Evolutionary conservation across 2,888 invertebrate genomes (phyloP), one percentile per base, ranked within the genome.

Genomic region (Pollenia labialis): DNA sequence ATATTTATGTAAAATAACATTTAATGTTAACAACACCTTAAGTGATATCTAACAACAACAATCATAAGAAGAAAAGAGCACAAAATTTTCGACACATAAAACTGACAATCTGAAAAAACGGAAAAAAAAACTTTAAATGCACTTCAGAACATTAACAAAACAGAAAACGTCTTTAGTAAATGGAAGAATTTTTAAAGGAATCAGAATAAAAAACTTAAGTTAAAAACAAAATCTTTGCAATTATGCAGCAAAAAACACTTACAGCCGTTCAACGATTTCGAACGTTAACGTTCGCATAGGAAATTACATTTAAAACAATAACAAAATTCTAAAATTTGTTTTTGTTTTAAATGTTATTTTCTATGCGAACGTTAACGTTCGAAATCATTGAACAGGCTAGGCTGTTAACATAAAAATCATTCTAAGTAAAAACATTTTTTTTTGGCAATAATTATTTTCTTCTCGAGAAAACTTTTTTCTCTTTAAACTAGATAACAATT

Each of bases 1-100:
- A 80, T 80, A 42, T 80, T 81, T 84, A 84, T 82, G 44, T 82
- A 54, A 76, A 81, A 81, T 64, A 64, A 81, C 76, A 87, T 87
- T 86, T 62, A 87, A 87, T 83, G 76, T 87, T 83, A 87, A 87
- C 83, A 81, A 81, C 71, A 83, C 83, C 75, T 81, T 83, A 76
- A 87, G 81, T 76, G 83, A 66, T 68, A 68, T 52, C 68, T 42
- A 81, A 74, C 10, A 81, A 74, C 52, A 66, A 66, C 14, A 71
- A 52, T 10, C 71, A 32, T 32, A 32, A 32, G 32, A 32, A 6
- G 6, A 32, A 50, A 74, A 76, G 80, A 79, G 42, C 75, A 71
- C 64, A 68, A 40, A 56, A 68, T 77, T 81, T 77, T 72, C 81
- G 84, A 84, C 81, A 87, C 74, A 84, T 77, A 69, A 74, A 87